These are phyloP conservation scores for Microctonus hyperodae DNA, from an alignment of 2,888 invertebrate species.

Conservation along the genomic window DNA sequence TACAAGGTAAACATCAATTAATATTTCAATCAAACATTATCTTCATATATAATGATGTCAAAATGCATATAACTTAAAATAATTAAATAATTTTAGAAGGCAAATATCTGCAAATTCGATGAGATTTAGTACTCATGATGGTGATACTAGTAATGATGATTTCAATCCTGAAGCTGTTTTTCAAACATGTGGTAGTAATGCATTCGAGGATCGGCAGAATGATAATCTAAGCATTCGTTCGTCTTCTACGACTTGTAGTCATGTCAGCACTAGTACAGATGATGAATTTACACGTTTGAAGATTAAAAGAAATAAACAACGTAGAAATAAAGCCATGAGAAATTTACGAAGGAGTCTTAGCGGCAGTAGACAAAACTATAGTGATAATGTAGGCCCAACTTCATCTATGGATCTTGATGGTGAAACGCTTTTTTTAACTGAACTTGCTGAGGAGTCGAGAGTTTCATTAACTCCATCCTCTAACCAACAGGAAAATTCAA, in stretches of 20 bases:
- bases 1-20: constrained; percentile 30
- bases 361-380: constrained; percentile 49
- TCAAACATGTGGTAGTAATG: constrained; percentile 14
- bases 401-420: constrained; percentile 44
- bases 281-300: constrained; percentile 79
- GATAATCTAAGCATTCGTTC: constrained; percentile 45
- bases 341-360: constrained; percentile 70
- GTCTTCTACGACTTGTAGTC: constrained; percentile 38
- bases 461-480: constrained; percentile 34
- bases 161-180: background rate
- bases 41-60: background rate
- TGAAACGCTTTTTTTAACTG: constrained; percentile 50
- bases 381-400: constrained; percentile 32
- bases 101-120: constrained; percentile 49
- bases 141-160: constrained; percentile 34
- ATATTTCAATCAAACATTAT: background rate
- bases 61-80: background rate
- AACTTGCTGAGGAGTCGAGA: constrained; percentile 50
- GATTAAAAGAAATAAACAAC: constrained; percentile 73
- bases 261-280: constrained; percentile 50
- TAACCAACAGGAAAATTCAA: constrained; percentile 34
- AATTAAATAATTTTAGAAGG: constrained; percentile 37
- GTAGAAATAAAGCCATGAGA: constrained; percentile 69
- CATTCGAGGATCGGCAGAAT: constrained; percentile 36
- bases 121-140: constrained; percentile 45